Base-by-base conservation (phyloP, 2,888 invertebrate species). In the Leptinotarsa haldemani region DNA sequence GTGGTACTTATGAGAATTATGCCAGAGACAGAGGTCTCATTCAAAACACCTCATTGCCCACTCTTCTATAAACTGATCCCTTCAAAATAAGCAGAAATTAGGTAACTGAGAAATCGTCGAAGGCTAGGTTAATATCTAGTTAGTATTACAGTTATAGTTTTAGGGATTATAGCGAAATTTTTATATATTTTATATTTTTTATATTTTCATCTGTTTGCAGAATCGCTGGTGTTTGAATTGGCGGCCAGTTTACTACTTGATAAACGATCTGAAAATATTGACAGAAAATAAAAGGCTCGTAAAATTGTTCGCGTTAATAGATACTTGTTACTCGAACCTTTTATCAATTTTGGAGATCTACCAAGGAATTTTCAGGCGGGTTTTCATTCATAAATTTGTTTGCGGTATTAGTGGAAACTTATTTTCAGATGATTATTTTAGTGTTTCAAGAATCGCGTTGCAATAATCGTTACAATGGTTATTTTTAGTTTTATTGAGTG, bases 371-470 rank as follows among this genome's bases (percentile, higher is more conserved):
- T 30, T n/a, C 18, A 46, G 40, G 3, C n/a, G 48, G 63, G 40
- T 70, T 70, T 70, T 70, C 70, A 70, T 70, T 64, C 70, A 70
- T 70, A 65, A 70, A 70, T 70, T 56, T 56, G 30, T 22, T 9
- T 18, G 47, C 30, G 15, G 64, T 50, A 30, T 61, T 61, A 61
- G 30, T 61, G 40, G n/a, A 40, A 61, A 61, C 61, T 61, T 61
- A 61, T 61, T 61, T 61, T 40, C 61, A 61, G 61, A 16, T n/a
- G 61, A 61, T 61, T 61, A 61, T 30, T 61, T 61, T 40, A 25
- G 61, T 40, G 40, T n/a, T 30, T 40, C 61, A n/a, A 61, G 61
- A 61, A 61, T 66, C n/a, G 22, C n/a, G 48, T 66, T 47, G 30
- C 47, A 50, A 66, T 48, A 66, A 66, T 66, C 16, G 46, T 47